Evolutionary conservation across 2,888 invertebrate genomes (phyloP).

Genomic region (Blera fallax): DNA sequence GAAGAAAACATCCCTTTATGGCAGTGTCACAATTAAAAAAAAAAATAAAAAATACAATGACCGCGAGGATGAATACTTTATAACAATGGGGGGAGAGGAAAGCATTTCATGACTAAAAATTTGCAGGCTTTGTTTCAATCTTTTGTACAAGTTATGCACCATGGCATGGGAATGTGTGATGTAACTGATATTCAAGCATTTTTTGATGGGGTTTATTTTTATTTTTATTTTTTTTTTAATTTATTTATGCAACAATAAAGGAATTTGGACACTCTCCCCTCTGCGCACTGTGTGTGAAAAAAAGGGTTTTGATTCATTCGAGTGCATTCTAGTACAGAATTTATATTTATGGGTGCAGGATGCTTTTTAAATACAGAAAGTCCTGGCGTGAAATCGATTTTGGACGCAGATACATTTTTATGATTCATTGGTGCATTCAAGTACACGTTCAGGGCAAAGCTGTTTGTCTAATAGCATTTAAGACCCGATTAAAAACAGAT

Average conservation of each 20-base stretch:
- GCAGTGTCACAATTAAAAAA: constrained; percentile 53
- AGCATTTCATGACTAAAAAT: constrained; percentile 30
- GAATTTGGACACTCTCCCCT: neutral
- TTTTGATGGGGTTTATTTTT: constrained; percentile 10
- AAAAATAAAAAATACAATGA: constrained; percentile 61
- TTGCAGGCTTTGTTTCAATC: constrained; percentile 38
- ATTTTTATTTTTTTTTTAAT: constrained; percentile 5
- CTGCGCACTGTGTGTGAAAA: neutral
- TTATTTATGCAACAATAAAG: constrained; percentile 31
- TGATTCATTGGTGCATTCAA: neutral
- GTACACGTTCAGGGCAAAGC: too few species aligned
- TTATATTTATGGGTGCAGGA: neutral
- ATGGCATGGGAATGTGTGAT: constrained; percentile 42
- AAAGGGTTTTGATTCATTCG: constrained; percentile 44
- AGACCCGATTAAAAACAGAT: too few species aligned
- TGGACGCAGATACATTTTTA: too few species aligned
- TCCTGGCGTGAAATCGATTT: neutral
- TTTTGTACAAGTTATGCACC: constrained; percentile 25
- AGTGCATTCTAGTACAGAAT: constrained; percentile 35
- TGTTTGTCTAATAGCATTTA: too few species aligned
- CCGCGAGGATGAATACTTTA: constrained; percentile 26
- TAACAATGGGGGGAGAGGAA: neutral
- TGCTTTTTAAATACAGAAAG: neutral
- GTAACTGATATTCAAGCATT: constrained; percentile 56
- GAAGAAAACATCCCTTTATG: constrained; percentile 15